Conservation (phyloP, 2,888 invertebrate genomes). For the Andrena bucephala region DNA sequence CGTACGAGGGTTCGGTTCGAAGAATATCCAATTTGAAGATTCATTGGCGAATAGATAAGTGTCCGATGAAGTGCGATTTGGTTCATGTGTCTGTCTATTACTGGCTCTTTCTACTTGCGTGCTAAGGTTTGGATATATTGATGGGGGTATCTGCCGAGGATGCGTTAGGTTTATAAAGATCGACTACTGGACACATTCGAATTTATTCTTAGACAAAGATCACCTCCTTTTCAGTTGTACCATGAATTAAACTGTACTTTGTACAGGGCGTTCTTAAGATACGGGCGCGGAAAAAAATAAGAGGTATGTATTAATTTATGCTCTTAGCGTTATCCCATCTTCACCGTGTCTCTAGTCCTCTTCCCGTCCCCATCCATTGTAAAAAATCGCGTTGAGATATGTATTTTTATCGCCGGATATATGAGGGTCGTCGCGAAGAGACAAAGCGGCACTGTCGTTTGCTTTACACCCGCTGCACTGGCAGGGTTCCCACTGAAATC, state of each 20-base stretch:
- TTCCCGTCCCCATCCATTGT: neutral
- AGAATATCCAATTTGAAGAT: neutral
- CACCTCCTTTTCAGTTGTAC: neutral
- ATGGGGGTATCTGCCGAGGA: neutral
- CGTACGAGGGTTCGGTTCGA: neutral
- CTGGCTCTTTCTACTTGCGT: neutral
- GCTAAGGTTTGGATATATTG: neutral
- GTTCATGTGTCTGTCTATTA: neutral
- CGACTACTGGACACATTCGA: neutral
- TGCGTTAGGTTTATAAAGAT: too few relatives aligned
- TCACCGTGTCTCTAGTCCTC: neutral
- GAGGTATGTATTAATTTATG: conserved; percentile 27
- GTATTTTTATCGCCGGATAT: conserved; percentile 40
- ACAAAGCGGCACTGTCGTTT: conserved; percentile 33
- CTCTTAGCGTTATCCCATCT: neutral
- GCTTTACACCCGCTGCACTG: conserved; percentile 26
- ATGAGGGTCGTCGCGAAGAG: conserved; percentile 19
- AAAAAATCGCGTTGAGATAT: conserved; percentile 44
- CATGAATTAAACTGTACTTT: neutral
- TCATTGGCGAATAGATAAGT: neutral
- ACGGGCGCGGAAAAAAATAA: conserved; percentile 17
- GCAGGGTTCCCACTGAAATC: conserved; percentile 34
- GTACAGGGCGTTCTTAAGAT: neutral
- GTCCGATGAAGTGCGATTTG: neutral
- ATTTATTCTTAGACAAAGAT: neutral